A percentile compares a stretch with the other conserved stretches of the same genome.
Evolutionary conservation across 2,113 vertebrate species (phyloP).

Genomic region (Cygnus atratus): DNA sequence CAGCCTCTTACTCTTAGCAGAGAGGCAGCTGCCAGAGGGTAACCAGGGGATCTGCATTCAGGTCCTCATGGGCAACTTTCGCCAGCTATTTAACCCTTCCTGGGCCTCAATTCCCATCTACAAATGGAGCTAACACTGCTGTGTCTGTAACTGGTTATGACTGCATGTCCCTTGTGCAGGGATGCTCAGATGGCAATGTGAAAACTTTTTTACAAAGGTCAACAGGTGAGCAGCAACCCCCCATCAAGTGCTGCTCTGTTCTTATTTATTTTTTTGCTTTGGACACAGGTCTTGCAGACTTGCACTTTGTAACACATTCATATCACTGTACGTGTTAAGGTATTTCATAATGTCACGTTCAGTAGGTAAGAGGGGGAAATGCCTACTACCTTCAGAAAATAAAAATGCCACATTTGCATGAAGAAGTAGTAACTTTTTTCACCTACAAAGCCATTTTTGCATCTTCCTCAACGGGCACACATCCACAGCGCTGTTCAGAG

Average conservation of each 20-base stretch:
- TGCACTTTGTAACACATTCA: no score
- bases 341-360: not conserved
- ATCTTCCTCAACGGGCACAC: not conserved
- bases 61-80: fast-evolving
- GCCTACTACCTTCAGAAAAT: not conserved
- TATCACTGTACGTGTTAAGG: not conserved
- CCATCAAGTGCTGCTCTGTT: not conserved
- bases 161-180: not conserved
- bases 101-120: not conserved
- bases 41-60: fast-evolving
- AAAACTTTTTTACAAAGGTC: not conserved
- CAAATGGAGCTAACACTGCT: not conserved
- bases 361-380: not conserved
- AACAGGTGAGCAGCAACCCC: not conserved
- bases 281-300: not conserved
- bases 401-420: not conserved
- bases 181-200: not conserved
- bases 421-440: not conserved
- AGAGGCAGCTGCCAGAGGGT: not conserved
- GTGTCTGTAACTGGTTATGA: fast-evolving
- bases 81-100: not conserved
- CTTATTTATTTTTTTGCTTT: not conserved
- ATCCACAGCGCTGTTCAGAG: not conserved
- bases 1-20: not conserved
- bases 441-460: not conserved